phyloP scores from a whole-genome alignment of 2,797 vertebrate species.

The Muraenolepis orangiensis region DNA sequence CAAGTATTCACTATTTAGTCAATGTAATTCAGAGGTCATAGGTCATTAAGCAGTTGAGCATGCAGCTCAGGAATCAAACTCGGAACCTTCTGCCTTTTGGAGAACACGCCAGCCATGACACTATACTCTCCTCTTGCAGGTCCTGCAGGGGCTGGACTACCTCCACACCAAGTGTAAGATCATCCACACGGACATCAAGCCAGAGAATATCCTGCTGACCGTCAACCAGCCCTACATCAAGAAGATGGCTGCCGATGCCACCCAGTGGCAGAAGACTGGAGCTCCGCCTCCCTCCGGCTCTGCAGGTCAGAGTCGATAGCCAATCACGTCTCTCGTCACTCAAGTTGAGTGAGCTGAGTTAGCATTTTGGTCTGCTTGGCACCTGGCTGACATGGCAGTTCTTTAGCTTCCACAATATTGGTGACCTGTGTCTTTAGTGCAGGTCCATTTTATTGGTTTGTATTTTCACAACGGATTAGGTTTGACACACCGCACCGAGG shows the following conservation, averaged over 20 bases:
- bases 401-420: background rate
- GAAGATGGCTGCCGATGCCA: slow-evolving; percentile 92
- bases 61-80: background rate
- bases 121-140: slow-evolving; percentile 67
- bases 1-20: no score
- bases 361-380: slow-evolving; percentile 1
- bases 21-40: background rate
- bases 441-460: background rate
- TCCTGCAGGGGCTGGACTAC: slow-evolving; percentile 94
- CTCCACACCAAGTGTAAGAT: slow-evolving; percentile 95
- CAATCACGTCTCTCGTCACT: no score
- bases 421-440: background rate
- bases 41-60: background rate
- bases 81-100: background rate
- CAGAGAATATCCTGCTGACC: slow-evolving; percentile 93
- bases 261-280: slow-evolving; percentile 92
- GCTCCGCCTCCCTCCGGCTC: slow-evolving; percentile 92
- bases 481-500: background rate
- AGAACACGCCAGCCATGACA: background rate
- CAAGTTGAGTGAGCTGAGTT: no score
- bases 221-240: slow-evolving; percentile 92
- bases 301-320: slow-evolving; percentile 75
- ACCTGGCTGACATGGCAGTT: no score
- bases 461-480: background rate
- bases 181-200: slow-evolving; percentile 98